Conservation (phyloP, 1,140 invertebrate species). For the Nebria ingens region DNA sequence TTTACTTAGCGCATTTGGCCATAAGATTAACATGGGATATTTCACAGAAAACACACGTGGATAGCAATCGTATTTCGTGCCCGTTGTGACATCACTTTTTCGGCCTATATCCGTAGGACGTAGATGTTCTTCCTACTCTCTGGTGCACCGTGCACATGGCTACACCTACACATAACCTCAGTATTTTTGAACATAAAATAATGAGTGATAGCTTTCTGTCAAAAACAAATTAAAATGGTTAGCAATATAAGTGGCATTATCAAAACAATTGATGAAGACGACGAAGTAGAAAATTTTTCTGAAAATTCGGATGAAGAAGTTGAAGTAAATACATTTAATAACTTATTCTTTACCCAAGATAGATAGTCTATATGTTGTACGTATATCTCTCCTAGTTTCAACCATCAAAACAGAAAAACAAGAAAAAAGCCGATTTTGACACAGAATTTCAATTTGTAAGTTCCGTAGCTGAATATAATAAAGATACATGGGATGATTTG, state of each 20-base stretch:
- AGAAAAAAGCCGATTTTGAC: slow-evolving; percentile 61
- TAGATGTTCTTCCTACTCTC: no score
- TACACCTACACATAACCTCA: no score
- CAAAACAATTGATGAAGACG: slow-evolving; percentile 67
- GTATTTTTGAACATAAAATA: no score
- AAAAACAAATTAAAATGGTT: no score
- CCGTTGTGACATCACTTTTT: no score
- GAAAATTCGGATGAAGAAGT: slow-evolving; percentile 74
- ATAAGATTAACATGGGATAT: no score
- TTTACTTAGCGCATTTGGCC: no score
- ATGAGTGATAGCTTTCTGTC: no score
- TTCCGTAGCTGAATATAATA: slow-evolving; percentile 62
- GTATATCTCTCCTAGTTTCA: slow-evolving; percentile 51
- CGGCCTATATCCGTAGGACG: no score
- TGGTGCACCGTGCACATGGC: no score
- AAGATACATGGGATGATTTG: slow-evolving; percentile 76
- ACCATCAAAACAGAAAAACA: slow-evolving; percentile 61
- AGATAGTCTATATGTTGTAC: not conserved
- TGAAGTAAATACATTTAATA: slow-evolving; percentile 46
- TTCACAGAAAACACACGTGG: no score
- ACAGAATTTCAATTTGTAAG: slow-evolving; percentile 64
- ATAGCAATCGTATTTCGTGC: no score
- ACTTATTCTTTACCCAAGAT: slow-evolving; percentile 5
- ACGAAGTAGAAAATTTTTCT: slow-evolving; percentile 63
- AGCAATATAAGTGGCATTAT: slow-evolving; percentile 27